Percentiles rank a stretch among this genome's conserved stretches.
Conservation (phyloP, 2,113 vertebrate genomes). For the Neomonachus schauinslandi region DNA sequence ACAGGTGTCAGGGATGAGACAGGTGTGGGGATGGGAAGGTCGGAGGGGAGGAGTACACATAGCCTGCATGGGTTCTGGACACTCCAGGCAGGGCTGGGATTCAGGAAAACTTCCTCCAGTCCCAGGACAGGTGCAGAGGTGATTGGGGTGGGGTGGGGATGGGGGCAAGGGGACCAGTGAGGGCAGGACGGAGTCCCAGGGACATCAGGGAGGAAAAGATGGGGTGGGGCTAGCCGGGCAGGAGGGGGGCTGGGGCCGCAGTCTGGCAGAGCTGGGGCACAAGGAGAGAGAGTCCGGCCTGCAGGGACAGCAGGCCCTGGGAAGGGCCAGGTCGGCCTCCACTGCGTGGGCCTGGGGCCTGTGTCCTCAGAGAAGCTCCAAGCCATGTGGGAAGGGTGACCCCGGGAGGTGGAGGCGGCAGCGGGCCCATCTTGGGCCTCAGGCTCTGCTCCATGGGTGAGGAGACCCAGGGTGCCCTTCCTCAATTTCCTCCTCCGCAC, state of each 20-base stretch:
- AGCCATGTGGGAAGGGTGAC: not conserved
- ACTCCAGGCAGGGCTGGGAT: not conserved
- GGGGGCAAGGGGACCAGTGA: not conserved
- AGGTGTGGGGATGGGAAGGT: not conserved
- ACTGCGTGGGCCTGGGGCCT: fast-evolving
- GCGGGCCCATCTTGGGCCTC: not conserved
- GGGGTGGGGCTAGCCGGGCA: not conserved
- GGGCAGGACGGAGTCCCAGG: not conserved
- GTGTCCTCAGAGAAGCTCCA: not conserved
- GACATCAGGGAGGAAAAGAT: not conserved
- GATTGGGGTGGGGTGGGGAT: too few species aligned
- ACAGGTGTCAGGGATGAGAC: too few species aligned
- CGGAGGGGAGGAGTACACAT: fast-evolving
- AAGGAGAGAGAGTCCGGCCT: not conserved
- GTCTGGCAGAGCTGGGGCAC: not conserved
- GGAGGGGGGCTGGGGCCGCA: not conserved
- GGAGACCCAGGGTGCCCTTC: not conserved
- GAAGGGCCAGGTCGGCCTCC: not conserved
- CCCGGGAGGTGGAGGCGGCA: not conserved
- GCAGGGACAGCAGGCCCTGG: not conserved
- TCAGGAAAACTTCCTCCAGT: not conserved
- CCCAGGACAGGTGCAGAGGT: not conserved
- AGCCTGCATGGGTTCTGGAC: not conserved
- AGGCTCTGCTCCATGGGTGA: not conserved
- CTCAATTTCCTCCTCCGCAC: not conserved